Conservation (phyloP, 2,797 vertebrate genomes). For the Schizopygopsis malacanthus region DNA sequence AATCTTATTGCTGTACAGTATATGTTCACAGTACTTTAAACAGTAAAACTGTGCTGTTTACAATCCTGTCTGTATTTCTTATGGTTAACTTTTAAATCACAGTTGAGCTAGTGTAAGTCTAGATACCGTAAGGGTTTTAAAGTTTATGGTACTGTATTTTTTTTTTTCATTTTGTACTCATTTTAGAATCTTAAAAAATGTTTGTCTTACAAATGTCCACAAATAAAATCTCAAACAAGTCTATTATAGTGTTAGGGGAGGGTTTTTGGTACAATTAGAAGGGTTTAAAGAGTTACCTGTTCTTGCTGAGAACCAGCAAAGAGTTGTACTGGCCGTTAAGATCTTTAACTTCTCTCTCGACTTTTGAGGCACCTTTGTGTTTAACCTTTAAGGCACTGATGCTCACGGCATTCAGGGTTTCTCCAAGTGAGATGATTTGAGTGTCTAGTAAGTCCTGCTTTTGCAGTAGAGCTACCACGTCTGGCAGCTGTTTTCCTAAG, state of each 20-base stretch:
- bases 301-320: slow-evolving; percentile 80
- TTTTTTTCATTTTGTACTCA: not conserved
- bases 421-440: slow-evolving; percentile 81
- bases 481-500: slow-evolving; percentile 82
- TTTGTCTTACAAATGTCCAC: not conserved
- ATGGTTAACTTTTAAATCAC: not conserved
- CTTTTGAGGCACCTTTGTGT: slow-evolving; percentile 68
- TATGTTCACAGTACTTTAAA: not conserved
- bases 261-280: not conserved
- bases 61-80: not conserved
- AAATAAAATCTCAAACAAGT: too few relatives aligned
- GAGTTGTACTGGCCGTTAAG: slow-evolving; percentile 80
- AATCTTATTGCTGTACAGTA: not conserved
- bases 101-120: not conserved
- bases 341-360: slow-evolving; percentile 80
- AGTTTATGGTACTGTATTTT: not conserved
- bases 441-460: slow-evolving; percentile 86
- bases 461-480: slow-evolving; percentile 84
- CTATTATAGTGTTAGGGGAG: too few relatives aligned
- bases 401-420: slow-evolving; percentile 75
- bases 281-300: slow-evolving; percentile 73
- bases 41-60: not conserved
- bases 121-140: not conserved
- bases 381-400: slow-evolving; percentile 68
- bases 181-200: not conserved